Evolutionary conservation across 2,113 vertebrate species (phyloP).

Genomic region (Zosterops borbonicus): DNA sequence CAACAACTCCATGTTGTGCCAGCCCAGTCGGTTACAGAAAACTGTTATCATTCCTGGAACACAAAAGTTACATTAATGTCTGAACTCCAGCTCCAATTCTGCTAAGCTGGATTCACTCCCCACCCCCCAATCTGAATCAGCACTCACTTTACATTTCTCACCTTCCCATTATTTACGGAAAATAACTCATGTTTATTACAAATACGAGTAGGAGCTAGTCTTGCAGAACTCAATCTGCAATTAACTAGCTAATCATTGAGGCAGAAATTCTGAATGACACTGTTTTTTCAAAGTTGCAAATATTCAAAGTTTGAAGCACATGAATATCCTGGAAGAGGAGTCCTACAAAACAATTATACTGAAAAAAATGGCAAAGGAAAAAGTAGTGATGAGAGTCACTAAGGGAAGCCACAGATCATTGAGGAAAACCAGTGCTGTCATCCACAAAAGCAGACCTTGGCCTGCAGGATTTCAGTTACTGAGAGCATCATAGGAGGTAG

Average conservation of each 20-base stretch:
- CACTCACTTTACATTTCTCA: neutral
- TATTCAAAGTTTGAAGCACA: neutral
- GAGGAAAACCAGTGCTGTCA: neutral
- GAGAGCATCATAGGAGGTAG: neutral
- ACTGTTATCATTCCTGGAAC: conserved; percentile 92
- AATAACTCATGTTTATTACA: neutral
- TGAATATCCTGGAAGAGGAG: neutral
- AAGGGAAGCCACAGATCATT: neutral
- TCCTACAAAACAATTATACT: neutral
- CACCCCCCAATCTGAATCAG: neutral
- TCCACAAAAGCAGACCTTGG: neutral
- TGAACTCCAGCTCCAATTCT: neutral
- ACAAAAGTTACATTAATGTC: neutral
- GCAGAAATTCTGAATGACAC: neutral
- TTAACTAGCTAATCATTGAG: neutral
- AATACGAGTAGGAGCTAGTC: neutral
- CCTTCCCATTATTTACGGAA: neutral
- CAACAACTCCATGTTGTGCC: conserved; percentile 97
- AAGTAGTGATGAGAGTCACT: neutral
- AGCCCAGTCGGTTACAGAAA: conserved; percentile 93
- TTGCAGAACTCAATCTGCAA: neutral
- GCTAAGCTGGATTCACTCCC: neutral
- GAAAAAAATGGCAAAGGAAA: neutral
- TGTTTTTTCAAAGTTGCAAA: neutral
- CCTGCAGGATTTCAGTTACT: neutral